Evolutionary conservation across 2,888 invertebrate species (phyloP), one percentile per base, ranked within the genome.

Genomic region (Idaea straminata): DNA sequence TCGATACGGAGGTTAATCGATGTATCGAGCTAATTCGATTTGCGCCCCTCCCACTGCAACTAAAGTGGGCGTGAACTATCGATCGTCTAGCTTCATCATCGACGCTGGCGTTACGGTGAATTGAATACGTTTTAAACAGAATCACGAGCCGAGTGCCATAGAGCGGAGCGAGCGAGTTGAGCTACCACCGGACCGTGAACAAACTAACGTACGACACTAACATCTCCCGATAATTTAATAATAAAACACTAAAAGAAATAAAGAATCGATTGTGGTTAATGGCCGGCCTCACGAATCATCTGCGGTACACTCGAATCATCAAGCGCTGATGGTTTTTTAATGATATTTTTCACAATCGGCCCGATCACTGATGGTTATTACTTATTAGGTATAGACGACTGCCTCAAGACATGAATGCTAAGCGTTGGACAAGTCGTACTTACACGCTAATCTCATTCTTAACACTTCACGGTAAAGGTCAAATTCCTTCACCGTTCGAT

Each of bases 301-400:
- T 80, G 83, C 83, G 83, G 85, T 82, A 83, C 88, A 87, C 85
- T 86, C 87, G 87, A 91, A 92, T 91, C 91, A 90, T 91, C 91
- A 87, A 84, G 82, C 87, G 81, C 89, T 93, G 93, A 93, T 93
- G 92, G 90, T 91, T 92, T 93, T 93, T 93, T 93, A 93, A 93
- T 93, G 93, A 93, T 93, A 93, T 93, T 92, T 93, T 93, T 93
- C 92, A 92, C 92, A 92, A 92, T 92, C 91, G 91, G 85, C 72
- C 82, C 87, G 90, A 92, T 92, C 91, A 91, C 91, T 89, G 91
- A 88, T 86, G 90, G 92, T 88, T 92, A 90, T 91, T 92, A 91
- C 90, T 88, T 92, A 90, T 91, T 92, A 91, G 90, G 87, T 89
- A 87, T 88, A 89, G 88, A 84, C 84, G 81, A 86, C 80, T 82